Evolutionary conservation across 2,888 invertebrate species (phyloP), one percentile per base, ranked within the genome.

Genomic region (Synanthedon vespiformis): DNA sequence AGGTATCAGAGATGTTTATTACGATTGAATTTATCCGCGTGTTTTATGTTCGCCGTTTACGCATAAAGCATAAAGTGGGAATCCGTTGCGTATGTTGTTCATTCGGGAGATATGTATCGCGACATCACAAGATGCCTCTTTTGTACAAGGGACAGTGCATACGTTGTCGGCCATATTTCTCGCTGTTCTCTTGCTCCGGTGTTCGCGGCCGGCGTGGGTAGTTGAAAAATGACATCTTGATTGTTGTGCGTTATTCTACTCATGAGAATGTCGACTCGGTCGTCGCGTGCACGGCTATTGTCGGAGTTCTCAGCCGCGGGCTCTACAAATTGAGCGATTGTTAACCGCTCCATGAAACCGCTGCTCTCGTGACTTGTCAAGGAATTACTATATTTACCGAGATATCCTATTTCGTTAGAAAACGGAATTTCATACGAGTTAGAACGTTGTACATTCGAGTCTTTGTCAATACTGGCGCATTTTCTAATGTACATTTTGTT

Each of bases 151-250:
- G 67, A 67, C 68, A 73, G 79, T 81, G 84, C 80, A 80, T 80
- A 74, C 67, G 71, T 72, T 81, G 83, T 83, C 77, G 77, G 77
- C 81, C 76, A 85, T 87, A 87, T 79, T 83, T 86, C 82, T 84
- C 74, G 72, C 70, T 71, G 74, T 73, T 69, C 69, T 61, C 68
- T 70, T 67, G 68, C 65, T 64, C 61, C 68, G 66, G 72, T 72
- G 77, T 75, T 69, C 72, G 70, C 74, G 61, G 84, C 81, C 74
- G 61, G 84, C 81, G 87, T 87, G 86, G 87, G 86, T 83, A 84
- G 87, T 84, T 87, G 86, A 87, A 86, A 87, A 86, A 87, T 87
- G 85, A 87, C 86, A 87, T 87, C 87, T 86, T 86, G 86, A 86
- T 87, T 87, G 86, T 86, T 85, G 78, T 78, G 77, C 80, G 84